Conservation (phyloP, 2,113 vertebrate genomes). For the Baryphthengus martii region DNA sequence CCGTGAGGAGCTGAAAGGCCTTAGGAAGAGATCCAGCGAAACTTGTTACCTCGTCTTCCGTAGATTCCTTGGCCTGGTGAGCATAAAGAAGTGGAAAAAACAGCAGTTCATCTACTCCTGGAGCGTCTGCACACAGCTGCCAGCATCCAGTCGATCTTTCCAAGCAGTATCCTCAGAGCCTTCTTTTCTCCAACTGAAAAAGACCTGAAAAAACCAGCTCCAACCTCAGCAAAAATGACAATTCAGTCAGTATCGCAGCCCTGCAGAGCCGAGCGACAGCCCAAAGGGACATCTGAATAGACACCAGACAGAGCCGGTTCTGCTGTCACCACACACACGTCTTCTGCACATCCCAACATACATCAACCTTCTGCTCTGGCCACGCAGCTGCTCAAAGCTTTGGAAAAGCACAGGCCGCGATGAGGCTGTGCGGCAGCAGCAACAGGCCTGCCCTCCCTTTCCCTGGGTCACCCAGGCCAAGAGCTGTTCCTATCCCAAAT, state of each 20-base stretch:
- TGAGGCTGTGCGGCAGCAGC: background rate
- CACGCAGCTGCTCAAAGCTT: background rate
- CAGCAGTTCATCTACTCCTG: background rate
- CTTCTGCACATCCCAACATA: background rate
- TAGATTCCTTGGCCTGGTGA: background rate
- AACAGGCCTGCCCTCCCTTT: background rate
- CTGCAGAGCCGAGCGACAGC: background rate
- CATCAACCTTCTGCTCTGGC: background rate
- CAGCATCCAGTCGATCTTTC: background rate
- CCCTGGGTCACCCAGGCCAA: background rate
- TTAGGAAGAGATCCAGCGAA: background rate
- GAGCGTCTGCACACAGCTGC: background rate
- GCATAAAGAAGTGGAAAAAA: background rate
- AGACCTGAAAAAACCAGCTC: background rate
- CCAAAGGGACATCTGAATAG: rapidly evolving
- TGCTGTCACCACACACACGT: background rate
- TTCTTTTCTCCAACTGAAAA: background rate
- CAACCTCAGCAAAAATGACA: background rate
- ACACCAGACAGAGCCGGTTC: background rate
- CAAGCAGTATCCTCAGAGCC: background rate
- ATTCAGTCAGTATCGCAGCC: background rate
- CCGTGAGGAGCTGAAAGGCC: background rate
- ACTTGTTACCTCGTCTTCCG: background rate
- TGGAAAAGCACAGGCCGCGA: background rate
- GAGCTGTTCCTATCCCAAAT: background rate